Conservation (phyloP, 2,113 vertebrate species). For the Vidua macroura region DNA sequence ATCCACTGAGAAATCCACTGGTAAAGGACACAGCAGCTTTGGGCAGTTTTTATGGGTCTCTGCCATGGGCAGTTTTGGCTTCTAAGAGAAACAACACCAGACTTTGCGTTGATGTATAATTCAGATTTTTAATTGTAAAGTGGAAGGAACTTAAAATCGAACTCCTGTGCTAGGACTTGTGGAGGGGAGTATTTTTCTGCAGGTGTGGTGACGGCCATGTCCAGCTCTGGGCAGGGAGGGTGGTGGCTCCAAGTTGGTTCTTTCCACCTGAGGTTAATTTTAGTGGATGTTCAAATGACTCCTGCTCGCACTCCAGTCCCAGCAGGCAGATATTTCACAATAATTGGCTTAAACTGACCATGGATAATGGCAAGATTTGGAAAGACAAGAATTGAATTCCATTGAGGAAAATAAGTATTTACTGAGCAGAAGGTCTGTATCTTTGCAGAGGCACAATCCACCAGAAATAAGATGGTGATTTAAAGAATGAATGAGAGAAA, state of each 20-base stretch:
- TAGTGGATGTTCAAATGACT: background rate
- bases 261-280: background rate
- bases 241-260: background rate
- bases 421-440: background rate
- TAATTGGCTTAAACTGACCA: background rate
- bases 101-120: background rate
- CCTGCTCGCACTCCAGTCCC: background rate
- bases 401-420: background rate
- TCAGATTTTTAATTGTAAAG: background rate
- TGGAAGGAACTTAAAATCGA: background rate
- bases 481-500: background rate
- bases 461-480: background rate
- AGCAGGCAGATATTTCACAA: background rate
- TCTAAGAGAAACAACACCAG: background rate
- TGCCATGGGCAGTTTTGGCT: background rate
- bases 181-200: background rate
- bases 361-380: background rate
- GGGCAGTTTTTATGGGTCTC: background rate
- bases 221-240: background rate
- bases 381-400: background rate
- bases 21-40: background rate
- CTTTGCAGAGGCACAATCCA: background rate
- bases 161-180: background rate
- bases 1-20: background rate
- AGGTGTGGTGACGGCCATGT: background rate